Evolutionary conservation across 2,888 invertebrate species (phyloP).

Genomic region (Agriotes lineatus): DNA sequence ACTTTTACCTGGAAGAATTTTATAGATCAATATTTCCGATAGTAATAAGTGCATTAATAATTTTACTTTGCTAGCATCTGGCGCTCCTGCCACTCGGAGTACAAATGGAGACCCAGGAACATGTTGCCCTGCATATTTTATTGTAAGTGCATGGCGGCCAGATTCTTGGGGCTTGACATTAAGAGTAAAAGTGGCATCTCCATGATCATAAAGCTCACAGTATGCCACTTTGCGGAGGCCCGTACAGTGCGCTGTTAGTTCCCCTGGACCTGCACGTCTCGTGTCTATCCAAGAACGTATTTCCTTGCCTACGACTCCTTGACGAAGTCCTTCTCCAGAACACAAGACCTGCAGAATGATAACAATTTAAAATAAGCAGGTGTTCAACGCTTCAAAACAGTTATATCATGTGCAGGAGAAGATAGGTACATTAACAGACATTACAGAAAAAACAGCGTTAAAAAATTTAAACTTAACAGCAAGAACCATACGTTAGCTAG

Average conservation of each 20-base stretch:
- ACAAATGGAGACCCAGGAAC: slow-evolving; percentile 94
- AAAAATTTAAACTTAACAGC: no score
- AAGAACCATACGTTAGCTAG: no score
- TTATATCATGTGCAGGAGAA: no score
- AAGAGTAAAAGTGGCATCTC: slow-evolving; percentile 97
- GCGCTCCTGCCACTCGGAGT: slow-evolving; percentile 92
- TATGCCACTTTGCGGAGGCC: slow-evolving; percentile 95
- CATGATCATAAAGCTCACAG: slow-evolving; percentile 97
- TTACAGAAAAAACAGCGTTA: no score
- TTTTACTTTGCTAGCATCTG: slow-evolving; percentile 92
- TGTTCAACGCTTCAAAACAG: no score
- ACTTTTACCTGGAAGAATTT: slow-evolving; percentile 87
- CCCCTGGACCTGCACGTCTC: slow-evolving; percentile 93
- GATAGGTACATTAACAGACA: no score
- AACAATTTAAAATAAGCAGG: no score
- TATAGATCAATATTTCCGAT: no score
- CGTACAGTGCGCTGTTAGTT: slow-evolving; percentile 96
- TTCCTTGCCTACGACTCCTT: slow-evolving; percentile 96
- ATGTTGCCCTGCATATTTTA: slow-evolving; percentile 92
- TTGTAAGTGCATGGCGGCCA: slow-evolving; percentile 92
- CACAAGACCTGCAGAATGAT: slow-evolving; percentile 76
- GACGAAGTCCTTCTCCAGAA: slow-evolving; percentile 92
- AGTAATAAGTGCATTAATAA: background rate
- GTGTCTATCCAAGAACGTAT: slow-evolving; percentile 98
- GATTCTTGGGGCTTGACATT: slow-evolving; percentile 97